Percentiles rank a stretch among this genome's conserved stretches.
Evolutionary conservation across 2,888 invertebrate species (phyloP).

Genomic region (Microlaimidae sp.): DNA sequence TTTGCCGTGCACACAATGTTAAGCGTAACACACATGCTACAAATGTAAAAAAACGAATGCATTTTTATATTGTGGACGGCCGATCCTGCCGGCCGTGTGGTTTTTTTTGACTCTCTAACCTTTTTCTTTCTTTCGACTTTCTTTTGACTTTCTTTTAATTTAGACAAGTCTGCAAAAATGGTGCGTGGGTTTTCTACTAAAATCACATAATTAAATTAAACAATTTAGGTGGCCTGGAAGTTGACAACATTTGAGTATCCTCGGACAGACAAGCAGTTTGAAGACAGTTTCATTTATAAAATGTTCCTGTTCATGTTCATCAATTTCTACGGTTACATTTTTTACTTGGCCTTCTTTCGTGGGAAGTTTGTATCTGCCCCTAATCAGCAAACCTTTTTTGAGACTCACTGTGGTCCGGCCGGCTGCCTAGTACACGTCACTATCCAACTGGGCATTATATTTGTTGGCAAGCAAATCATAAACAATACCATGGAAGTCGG

Average conservation of each 20-base stretch:
- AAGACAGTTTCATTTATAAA: slow-evolving; percentile 75
- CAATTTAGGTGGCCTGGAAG: slow-evolving; percentile 3
- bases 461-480: slow-evolving; percentile 81
- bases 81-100: too few relatives aligned
- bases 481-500: slow-evolving; percentile 70
- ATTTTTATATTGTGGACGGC: too few relatives aligned
- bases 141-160: too few relatives aligned
- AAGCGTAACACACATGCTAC: too few relatives aligned
- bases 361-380: background rate
- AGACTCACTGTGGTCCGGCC: slow-evolving; percentile 60
- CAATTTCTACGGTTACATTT: slow-evolving; percentile 86
- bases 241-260: slow-evolving; percentile 34
- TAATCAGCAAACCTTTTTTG: background rate
- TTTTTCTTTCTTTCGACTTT: too few relatives aligned
- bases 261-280: slow-evolving; percentile 77
- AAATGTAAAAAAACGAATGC: too few relatives aligned
- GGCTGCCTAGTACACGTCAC: slow-evolving; percentile 76
- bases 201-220: too few relatives aligned
- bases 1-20: too few relatives aligned
- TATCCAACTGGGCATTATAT: slow-evolving; percentile 76
- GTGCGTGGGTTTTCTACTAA: too few relatives aligned
- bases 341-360: slow-evolving; percentile 77
- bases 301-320: slow-evolving; percentile 81
- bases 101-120: too few relatives aligned
- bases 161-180: too few relatives aligned